These are phyloP conservation scores for Lapara coniferarum DNA, from an alignment of 2,888 invertebrate genomes.

Conservation along the genomic window DNA sequence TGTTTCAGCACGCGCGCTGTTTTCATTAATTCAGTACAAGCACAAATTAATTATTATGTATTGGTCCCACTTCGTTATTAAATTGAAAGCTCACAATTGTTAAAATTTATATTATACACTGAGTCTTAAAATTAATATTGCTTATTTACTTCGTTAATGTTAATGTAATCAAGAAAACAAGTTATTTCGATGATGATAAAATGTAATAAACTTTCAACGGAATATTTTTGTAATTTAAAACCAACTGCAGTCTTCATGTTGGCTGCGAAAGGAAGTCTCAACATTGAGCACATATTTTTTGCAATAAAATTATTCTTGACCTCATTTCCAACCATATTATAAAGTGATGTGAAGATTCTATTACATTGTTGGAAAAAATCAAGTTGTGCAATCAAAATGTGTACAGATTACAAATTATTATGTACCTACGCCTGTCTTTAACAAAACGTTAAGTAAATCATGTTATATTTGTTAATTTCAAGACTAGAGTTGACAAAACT, in stretches of 20 bases:
- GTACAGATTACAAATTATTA: constrained; percentile 67
- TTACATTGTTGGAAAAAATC: constrained; percentile 41
- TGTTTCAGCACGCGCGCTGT: constrained; percentile 61
- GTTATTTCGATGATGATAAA: neutral
- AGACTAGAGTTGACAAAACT: constrained; percentile 66
- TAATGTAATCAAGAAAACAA: constrained; percentile 10
- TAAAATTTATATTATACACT: constrained; percentile 13
- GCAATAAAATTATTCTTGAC: constrained; percentile 19
- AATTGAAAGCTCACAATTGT: constrained; percentile 44
- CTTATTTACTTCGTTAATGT: constrained; percentile 17
- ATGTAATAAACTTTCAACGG: neutral
- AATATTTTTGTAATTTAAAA: constrained; percentile 50
- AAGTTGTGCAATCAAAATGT: constrained; percentile 74
- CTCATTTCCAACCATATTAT: constrained; percentile 13
- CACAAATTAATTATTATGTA: constrained; percentile 53
- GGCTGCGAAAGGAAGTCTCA: constrained; percentile 21
- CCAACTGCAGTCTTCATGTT: constrained; percentile 62
- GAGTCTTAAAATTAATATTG: constrained; percentile 23
- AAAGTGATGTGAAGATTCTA: constrained; percentile 28
- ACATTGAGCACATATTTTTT: constrained; percentile 4
- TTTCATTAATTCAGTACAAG: constrained; percentile 54
- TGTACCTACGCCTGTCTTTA: constrained; percentile 54
- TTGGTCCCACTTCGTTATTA: constrained; percentile 70
- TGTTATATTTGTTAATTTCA: constrained; percentile 56
- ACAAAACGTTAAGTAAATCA: constrained; percentile 50